Conservation (phyloP, 2,113 vertebrate species). For the Micromys minutus region DNA sequence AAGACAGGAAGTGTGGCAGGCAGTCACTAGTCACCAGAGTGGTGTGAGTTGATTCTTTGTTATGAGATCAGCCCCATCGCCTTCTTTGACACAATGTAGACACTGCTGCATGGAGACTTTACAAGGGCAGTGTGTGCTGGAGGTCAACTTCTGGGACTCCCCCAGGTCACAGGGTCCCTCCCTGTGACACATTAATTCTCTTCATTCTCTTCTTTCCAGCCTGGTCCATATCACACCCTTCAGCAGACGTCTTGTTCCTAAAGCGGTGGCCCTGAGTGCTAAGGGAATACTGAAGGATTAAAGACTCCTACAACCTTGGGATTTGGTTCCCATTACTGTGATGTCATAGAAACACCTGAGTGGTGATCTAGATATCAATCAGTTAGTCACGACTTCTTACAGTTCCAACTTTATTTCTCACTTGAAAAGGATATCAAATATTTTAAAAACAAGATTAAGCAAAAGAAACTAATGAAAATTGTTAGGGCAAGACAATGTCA, state of each 20-base stretch:
- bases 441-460: background rate
- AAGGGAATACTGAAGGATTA: background rate
- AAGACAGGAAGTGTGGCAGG: background rate
- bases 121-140: constrained; percentile 41
- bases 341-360: background rate
- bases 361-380: background rate
- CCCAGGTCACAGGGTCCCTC: background rate
- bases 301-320: background rate
- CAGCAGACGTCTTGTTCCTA: background rate
- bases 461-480: background rate
- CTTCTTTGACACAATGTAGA: background rate
- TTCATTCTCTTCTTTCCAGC: background rate
- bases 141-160: background rate
- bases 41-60: background rate
- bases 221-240: background rate
- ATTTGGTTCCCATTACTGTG: background rate
- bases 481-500: background rate
- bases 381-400: background rate
- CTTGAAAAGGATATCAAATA: background rate
- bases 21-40: too few species aligned
- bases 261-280: background rate
- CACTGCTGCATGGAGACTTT: background rate
- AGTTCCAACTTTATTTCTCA: background rate
- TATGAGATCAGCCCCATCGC: background rate
- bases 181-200: constrained; percentile 17